Conservation (phyloP, 1,140 invertebrate genomes). For the Drosophila oshimai region DNA sequence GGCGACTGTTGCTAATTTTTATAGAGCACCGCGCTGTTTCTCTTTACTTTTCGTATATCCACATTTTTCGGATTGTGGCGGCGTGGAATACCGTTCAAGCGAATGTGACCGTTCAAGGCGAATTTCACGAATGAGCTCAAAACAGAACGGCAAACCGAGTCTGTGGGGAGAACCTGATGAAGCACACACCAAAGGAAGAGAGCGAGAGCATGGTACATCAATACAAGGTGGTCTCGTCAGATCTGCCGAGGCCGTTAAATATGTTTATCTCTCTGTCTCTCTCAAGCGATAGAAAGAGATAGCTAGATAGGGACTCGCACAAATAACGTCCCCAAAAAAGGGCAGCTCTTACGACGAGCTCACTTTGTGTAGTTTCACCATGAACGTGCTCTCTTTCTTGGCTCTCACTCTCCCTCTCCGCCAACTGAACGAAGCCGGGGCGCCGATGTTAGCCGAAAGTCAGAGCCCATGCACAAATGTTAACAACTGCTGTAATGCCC, state of each 20-base stretch:
- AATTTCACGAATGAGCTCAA: not conserved
- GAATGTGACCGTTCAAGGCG: not conserved
- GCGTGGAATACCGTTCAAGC: not conserved
- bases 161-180: not conserved
- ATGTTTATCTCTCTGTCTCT: too few species aligned
- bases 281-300: too few species aligned
- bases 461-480: not conserved
- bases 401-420: not conserved
- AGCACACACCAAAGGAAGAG: not conserved
- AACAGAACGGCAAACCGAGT: not conserved
- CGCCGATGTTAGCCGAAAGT: not conserved
- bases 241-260: too few species aligned
- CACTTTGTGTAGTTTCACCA: too few species aligned
- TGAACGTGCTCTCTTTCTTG: too few species aligned
- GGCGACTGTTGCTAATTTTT: too few species aligned
- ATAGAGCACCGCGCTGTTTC: not conserved
- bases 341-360: too few species aligned
- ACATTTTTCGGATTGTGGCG: not conserved
- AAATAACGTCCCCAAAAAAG: too few species aligned
- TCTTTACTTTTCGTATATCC: conserved; percentile 3
- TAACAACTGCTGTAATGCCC: not conserved
- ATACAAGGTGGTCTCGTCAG: too few species aligned
- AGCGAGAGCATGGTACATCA: too few species aligned
- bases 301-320: too few species aligned
- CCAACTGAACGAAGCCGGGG: conserved; percentile 28